Conservation (phyloP, 2,888 invertebrate species). For the Arenicola marina region DNA sequence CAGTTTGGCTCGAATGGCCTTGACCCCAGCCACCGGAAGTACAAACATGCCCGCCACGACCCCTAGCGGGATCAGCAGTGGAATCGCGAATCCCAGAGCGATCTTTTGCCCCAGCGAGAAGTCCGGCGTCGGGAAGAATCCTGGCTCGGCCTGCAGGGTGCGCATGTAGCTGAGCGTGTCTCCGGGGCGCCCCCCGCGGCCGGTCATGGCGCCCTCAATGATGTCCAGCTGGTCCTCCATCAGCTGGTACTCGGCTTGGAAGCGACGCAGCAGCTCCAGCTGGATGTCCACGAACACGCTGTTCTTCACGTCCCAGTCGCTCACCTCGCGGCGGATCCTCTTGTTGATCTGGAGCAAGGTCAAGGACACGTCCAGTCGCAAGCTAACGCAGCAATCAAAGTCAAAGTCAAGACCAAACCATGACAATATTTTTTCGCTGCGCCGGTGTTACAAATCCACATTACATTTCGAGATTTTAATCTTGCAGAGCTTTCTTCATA, state of each 20-base stretch:
- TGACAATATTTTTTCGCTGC: too few relatives aligned
- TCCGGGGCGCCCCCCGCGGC: conserved; percentile 2
- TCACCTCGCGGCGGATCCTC: conserved; percentile 40
- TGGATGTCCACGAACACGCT: conserved; percentile 31
- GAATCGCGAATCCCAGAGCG: conserved; percentile 21
- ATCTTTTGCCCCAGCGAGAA: conserved; percentile 22
- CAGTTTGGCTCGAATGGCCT: conserved; percentile 17
- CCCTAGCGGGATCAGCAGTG: conserved; percentile 22
- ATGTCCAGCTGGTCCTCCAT: conserved; percentile 49
- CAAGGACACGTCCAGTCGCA: too few relatives aligned
- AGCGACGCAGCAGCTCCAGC: conserved; percentile 35
- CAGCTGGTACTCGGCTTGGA: conserved; percentile 46
- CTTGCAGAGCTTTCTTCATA: too few relatives aligned
- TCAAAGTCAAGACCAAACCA: too few relatives aligned
- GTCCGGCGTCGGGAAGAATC: not conserved
- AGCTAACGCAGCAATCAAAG: too few relatives aligned
- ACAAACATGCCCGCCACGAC: conserved; percentile 24
- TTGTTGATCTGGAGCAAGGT: conserved; percentile 40
- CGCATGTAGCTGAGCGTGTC: conserved; percentile 9
- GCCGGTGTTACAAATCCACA: too few relatives aligned
- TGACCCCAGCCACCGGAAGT: conserved; percentile 24
- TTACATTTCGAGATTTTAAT: too few relatives aligned
- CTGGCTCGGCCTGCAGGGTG: not conserved
- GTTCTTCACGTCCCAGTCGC: conserved; percentile 44
- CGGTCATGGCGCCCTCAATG: conserved; percentile 43